Conservation (phyloP, 2,888 invertebrate genomes). For the Yponomeuta cagnagella region DNA sequence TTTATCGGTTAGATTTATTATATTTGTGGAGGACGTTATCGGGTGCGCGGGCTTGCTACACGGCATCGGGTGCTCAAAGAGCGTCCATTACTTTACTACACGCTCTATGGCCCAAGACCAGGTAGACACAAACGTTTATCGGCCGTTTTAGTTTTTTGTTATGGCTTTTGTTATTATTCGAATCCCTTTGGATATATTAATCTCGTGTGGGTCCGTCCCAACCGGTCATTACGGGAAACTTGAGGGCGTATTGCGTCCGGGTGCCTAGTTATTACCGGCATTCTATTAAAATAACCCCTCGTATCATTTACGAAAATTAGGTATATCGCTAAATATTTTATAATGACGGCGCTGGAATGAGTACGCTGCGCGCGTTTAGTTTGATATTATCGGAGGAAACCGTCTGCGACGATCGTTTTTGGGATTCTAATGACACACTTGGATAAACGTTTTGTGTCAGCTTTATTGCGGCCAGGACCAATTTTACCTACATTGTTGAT, state of each 20-base stretch:
- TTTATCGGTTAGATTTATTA: constrained; percentile 70
- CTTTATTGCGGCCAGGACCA: constrained; percentile 30
- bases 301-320: constrained; percentile 70
- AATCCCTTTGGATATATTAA: constrained; percentile 70
- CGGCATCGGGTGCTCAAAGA: constrained; percentile 27
- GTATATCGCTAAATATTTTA: constrained; percentile 74
- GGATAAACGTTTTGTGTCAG: constrained; percentile 29
- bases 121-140: constrained; percentile 67
- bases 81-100: constrained; percentile 14
- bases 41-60: constrained; percentile 23
- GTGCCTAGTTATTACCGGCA: constrained; percentile 69
- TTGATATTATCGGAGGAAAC: constrained; percentile 43
- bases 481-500: constrained; percentile 39
- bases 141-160: constrained; percentile 69
- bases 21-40: constrained; percentile 69
- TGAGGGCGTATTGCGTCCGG: constrained; percentile 70
- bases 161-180: constrained; percentile 63
- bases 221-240: constrained; percentile 71
- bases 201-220: constrained; percentile 63
- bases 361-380: constrained; percentile 54
- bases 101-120: constrained; percentile 31
- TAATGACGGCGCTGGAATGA: constrained; percentile 60
- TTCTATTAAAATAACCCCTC: constrained; percentile 68
- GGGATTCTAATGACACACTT: constrained; percentile 41
- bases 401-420: constrained; percentile 31